phyloP scores from a whole-genome alignment of 2,113 vertebrate genomes.

The Coturnix japonica region DNA sequence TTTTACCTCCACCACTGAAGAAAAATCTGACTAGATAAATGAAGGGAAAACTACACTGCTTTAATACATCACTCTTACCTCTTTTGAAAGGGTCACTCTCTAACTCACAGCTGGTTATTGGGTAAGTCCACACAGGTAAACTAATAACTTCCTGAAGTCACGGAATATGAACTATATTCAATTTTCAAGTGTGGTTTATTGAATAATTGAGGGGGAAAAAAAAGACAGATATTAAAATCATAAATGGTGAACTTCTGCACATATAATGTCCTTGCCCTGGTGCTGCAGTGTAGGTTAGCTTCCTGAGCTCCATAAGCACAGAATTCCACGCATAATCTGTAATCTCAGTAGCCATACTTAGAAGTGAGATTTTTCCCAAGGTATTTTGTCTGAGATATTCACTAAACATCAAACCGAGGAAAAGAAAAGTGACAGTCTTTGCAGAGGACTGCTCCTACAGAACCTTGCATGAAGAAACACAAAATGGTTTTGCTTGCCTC shows the following conservation, averaged over 20 bases:
- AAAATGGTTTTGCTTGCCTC: not conserved
- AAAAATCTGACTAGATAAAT: not conserved
- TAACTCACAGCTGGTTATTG: not conserved
- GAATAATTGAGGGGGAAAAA: not conserved
- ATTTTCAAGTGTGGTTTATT: not conserved
- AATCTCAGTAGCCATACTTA: not conserved
- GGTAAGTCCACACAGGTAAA: not conserved
- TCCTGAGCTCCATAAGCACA: not conserved
- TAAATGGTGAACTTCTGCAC: not conserved
- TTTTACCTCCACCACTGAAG: not conserved
- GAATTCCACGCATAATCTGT: not conserved
- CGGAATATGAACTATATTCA: not conserved
- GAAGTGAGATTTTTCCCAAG: not conserved
- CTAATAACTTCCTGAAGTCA: not conserved
- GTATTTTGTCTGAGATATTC: not conserved
- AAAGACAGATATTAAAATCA: not conserved
- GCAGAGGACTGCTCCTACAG: not conserved
- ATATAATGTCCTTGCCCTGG: not conserved
- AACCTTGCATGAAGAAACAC: not conserved
- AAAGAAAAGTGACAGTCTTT: not conserved
- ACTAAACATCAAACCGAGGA: not conserved
- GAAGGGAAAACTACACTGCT: not conserved
- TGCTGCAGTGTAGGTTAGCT: not conserved
- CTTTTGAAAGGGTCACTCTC: not conserved
- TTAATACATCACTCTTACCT: fast-evolving